These are phyloP conservation scores for Ornithoptera alexandrae DNA, from an alignment of 2,888 invertebrate species.

Conservation along the genomic window DNA sequence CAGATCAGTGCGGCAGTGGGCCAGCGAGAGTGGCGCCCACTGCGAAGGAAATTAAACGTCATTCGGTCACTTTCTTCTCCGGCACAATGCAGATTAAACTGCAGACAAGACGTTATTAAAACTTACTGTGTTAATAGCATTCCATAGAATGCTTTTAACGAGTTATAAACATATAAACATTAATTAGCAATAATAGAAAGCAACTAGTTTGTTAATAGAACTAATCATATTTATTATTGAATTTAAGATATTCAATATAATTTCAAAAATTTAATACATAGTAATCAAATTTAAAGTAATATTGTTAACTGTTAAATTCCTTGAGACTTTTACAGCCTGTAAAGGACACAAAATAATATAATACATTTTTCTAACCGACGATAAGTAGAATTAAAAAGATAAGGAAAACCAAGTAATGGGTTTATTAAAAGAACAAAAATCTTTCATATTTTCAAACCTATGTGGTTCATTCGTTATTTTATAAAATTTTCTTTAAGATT, in stretches of 20 bases:
- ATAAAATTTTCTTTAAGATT: too few species aligned
- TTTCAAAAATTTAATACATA: too few species aligned
- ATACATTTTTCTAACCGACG: too few species aligned
- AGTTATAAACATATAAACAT: slow-evolving; percentile 23
- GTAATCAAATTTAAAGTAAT: too few species aligned
- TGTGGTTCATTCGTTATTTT: too few species aligned
- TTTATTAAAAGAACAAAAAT: too few species aligned
- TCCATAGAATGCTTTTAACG: slow-evolving; percentile 14
- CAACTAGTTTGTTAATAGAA: neutral
- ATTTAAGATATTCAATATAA: neutral
- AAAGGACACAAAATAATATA: too few species aligned
- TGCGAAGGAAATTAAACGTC: slow-evolving; percentile 76
- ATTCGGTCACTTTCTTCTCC: slow-evolving; percentile 66
- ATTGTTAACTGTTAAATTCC: too few species aligned
- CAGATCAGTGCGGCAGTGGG: slow-evolving; percentile 53
- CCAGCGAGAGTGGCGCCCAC: slow-evolving; percentile 44
- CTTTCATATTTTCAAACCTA: too few species aligned
- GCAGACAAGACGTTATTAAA: slow-evolving; percentile 40
- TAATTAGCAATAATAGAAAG: neutral
- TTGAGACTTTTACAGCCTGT: too few species aligned
- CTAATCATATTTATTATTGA: neutral
- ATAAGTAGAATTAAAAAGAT: too few species aligned
- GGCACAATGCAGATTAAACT: slow-evolving; percentile 56
- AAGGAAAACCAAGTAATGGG: too few species aligned
- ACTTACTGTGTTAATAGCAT: slow-evolving; percentile 34